Base-by-base conservation (phyloP, 2,113 vertebrate species). In the Saccopteryx leptura region DNA sequence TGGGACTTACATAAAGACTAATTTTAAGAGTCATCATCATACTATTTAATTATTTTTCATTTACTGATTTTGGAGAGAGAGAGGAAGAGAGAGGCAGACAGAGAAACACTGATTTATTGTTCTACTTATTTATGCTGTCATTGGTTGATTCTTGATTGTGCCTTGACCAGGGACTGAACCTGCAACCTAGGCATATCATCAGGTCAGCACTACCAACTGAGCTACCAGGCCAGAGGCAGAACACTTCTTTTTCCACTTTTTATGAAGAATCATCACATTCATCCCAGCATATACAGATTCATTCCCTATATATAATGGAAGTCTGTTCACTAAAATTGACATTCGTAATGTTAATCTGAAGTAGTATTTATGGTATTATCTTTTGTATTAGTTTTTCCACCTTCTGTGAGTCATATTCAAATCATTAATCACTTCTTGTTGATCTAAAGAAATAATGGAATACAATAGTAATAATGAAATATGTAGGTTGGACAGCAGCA, bases 341-440 rank as follows among this genome's bases (percentile, higher is more conserved):
- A 88, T 71, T 46, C 28, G 26, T 92, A 92, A 84, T 88, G 48
- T 88, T 89, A 78, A 84, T 63, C 26, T 61, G 48, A 89, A 95
- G 19, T 54, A 23, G 54, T 78, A 66, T 93, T 84, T 89, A 69
- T 23, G 54, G 61, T 48, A 33, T 54, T 83, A 78, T 88, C 24
- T 76, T 83, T 78, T 78, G 54, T 68, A 52, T 11, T 75, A 39
- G 69, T 69, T 92, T 26, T 93, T 78, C 28, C 3, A 31, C 60
- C 18, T 76, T 78, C 9, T 76, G 11, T 48, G 78, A 88, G 54
- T 71, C 61, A 88, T 60, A 65, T 48, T 89, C 46, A 63, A 78
- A 78, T 89, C 26, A 83, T 54, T 56, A 54, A 84, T 50, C 26
- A 24, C 54, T 88, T 89, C 26, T 92, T 54, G 26, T 61, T 71